Base-by-base conservation (phyloP, 1,140 invertebrate species). In the Tetraneura akinire region DNA sequence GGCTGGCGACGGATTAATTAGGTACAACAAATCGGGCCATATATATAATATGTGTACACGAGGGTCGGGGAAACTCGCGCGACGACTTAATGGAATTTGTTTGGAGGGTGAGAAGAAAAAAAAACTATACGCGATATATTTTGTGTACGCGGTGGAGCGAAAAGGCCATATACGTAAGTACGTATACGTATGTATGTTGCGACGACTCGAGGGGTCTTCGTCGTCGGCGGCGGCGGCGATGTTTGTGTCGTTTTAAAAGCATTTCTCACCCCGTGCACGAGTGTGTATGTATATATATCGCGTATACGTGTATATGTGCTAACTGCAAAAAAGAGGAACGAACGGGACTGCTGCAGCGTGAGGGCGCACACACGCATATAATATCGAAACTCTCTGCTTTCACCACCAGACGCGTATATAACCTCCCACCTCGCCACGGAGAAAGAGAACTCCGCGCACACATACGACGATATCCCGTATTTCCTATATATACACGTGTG, bases 21-120 rank as follows among this genome's bases (percentile, higher is more conserved):
- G 37, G 21, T 47, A 68, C 66, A 47, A 68, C 42, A 68, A 68
- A 68, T 68, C 64, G 37, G 37, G 64, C 5, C 13, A 37, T 37
- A 37, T 37, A 37, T 8, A 37, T 37, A 4, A 37, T 37, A n/a
- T n/a, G 64, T 18, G 3, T 18, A 37, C 16, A 57, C 21, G 62
- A 37, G 62, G 71, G 49, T 37, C n/a, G 18, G 29, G 37, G 51
- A 32, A 11, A 18, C 18, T 51, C 23, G n/a, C 18, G 70, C 8
- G n/a, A n/a, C 49, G 29, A 45, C 71, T 23, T 74, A 74, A 74
- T 74, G 71, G 71, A 74, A 57, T 74, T 74, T 74, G 51, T 74
- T 74, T 51, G 10, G n/a, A 55, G 64, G 37, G 64, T 66, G 64
- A 45, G 64, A 68, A 45, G 45, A 45, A 23, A 42, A 32, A 21